Evolutionary conservation across 2,797 vertebrate species (phyloP).

Genomic region (Typhlichthys subterraneus): DNA sequence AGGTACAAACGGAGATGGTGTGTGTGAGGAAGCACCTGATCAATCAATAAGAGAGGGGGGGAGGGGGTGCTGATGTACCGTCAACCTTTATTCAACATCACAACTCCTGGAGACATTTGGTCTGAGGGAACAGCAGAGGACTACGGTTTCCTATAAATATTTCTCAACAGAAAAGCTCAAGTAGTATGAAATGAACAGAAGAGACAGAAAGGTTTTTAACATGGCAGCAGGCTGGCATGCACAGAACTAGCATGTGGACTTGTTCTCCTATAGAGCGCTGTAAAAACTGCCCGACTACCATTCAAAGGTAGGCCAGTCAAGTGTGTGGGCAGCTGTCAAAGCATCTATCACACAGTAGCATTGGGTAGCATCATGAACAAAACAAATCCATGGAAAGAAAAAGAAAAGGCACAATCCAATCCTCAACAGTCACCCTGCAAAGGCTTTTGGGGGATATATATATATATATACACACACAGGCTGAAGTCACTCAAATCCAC

Average conservation of each 20-base stretch:
- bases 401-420: slow-evolving; percentile 74
- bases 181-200: slow-evolving; percentile 70
- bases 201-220: slow-evolving; percentile 67
- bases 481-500: slow-evolving; percentile 61
- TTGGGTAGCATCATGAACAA: slow-evolving; percentile 55
- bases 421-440: slow-evolving; percentile 69
- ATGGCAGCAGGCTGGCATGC: slow-evolving; percentile 78
- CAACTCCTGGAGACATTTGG: slow-evolving; percentile 74
- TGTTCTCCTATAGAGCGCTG: slow-evolving; percentile 58
- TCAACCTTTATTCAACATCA: slow-evolving; percentile 79
- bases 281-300: slow-evolving; percentile 58
- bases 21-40: slow-evolving; percentile 33
- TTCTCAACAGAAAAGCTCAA: slow-evolving; percentile 73
- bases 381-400: slow-evolving; percentile 53
- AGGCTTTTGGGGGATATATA: slow-evolving; percentile 35
- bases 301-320: slow-evolving; percentile 49
- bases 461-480: slow-evolving; percentile 9
- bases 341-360: slow-evolving; percentile 53
- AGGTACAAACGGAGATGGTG: slow-evolving; percentile 20
- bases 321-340: slow-evolving; percentile 37
- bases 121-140: slow-evolving; percentile 69
- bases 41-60: slow-evolving; percentile 53
- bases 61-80: slow-evolving; percentile 68
- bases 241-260: slow-evolving; percentile 63
- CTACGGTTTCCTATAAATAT: slow-evolving; percentile 64